Conservation (phyloP, 2,797 vertebrate genomes). For the Phataginus tricuspis region DNA sequence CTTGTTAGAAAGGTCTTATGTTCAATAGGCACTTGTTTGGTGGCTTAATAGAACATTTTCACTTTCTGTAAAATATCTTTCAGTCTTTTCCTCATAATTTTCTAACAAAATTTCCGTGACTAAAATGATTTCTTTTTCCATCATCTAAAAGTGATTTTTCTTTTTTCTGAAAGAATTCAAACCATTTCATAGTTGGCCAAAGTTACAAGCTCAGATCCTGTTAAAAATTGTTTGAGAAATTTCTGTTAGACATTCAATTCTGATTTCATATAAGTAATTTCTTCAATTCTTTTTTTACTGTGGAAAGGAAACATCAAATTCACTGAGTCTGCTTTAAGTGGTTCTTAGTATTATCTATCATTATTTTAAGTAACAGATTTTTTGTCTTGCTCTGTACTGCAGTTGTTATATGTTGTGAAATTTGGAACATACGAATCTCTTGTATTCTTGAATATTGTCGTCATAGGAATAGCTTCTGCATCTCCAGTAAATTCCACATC, state of each 20-base stretch:
- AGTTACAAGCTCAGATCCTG: background rate
- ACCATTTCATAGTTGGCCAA: background rate
- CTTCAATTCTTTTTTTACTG: background rate
- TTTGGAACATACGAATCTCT: background rate
- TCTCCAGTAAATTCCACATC: background rate
- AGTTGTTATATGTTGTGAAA: background rate
- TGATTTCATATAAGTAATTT: background rate
- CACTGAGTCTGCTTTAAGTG: background rate
- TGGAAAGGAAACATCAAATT: background rate
- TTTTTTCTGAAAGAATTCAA: background rate
- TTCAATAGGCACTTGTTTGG: background rate
- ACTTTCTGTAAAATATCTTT: slow-evolving; percentile 13
- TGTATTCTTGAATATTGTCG: background rate
- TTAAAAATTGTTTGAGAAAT: background rate
- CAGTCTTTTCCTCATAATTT: background rate
- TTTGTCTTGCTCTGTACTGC: background rate
- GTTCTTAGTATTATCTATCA: background rate
- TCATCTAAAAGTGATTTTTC: background rate
- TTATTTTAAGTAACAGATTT: background rate
- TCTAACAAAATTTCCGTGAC: background rate
- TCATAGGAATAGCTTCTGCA: background rate
- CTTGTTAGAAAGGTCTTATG: background rate
- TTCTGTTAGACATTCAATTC: background rate
- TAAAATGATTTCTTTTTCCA: background rate
- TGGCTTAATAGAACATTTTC: background rate